Conservation (phyloP, 2,113 vertebrate species). For the Callipepla squamata region DNA sequence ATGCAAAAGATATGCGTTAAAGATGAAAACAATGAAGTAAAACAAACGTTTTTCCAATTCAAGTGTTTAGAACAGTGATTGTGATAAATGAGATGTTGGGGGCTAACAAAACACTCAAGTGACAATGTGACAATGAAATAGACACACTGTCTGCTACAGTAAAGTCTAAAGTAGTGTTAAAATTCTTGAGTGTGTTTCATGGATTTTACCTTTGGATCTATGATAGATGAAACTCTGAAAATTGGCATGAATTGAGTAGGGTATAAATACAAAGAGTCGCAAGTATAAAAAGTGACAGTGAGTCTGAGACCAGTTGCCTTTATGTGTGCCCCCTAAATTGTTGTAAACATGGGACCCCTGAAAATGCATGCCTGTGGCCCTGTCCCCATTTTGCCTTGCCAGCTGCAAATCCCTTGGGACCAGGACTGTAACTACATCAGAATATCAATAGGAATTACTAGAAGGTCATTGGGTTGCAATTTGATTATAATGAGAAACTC, state of each 20-base stretch:
- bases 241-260: background rate
- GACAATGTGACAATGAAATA: background rate
- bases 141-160: background rate
- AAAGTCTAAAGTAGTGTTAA: background rate
- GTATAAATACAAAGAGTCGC: background rate
- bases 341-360: background rate
- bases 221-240: background rate
- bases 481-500: background rate
- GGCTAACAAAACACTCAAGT: background rate
- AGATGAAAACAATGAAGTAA: background rate
- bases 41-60: background rate
- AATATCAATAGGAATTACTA: background rate
- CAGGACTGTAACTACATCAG: background rate
- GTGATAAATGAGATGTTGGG: background rate
- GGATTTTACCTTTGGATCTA: background rate
- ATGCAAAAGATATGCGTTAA: background rate
- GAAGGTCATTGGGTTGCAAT: background rate
- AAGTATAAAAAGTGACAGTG: background rate
- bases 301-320: background rate
- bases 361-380: background rate
- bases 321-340: background rate
- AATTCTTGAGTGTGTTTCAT: background rate
- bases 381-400: background rate
- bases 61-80: background rate
- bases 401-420: background rate